A percentile compares a stretch with the other conserved stretches of the same genome.
phyloP scores from a whole-genome alignment of 2,113 vertebrate genomes.

The Gymnorhina tibicen region DNA sequence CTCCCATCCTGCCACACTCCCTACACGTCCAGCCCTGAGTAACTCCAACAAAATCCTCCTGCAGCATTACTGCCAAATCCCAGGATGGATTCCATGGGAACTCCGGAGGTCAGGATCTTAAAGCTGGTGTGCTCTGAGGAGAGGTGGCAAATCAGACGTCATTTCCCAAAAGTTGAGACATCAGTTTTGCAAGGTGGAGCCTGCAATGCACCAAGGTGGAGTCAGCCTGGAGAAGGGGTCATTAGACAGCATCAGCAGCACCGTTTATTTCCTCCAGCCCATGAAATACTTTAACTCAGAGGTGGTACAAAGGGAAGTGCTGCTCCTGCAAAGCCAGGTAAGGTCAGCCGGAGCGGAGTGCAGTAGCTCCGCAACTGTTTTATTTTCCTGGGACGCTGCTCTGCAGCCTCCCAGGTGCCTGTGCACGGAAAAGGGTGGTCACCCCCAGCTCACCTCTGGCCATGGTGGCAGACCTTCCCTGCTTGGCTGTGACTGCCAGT shows the following conservation, averaged over 20 bases:
- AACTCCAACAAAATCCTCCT: neutral
- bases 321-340: neutral
- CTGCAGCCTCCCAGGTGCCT: neutral
- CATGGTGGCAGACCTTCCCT: neutral
- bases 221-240: neutral
- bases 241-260: neutral
- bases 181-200: neutral
- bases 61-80: neutral
- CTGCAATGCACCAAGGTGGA: neutral
- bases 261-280: neutral
- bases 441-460: neutral
- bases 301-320: neutral
- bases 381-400: neutral
- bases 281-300: neutral
- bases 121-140: neutral
- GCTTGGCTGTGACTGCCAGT: neutral
- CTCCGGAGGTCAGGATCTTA: neutral
- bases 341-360: neutral
- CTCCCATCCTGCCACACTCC: neutral
- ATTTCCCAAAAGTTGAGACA: neutral
- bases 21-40: rapidly evolving
- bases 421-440: neutral
- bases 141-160: rapidly evolving
- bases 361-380: neutral
- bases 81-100: neutral